phyloP scores from a whole-genome alignment of 2,113 vertebrate genomes.

The Myxocyprinus asiaticus region DNA sequence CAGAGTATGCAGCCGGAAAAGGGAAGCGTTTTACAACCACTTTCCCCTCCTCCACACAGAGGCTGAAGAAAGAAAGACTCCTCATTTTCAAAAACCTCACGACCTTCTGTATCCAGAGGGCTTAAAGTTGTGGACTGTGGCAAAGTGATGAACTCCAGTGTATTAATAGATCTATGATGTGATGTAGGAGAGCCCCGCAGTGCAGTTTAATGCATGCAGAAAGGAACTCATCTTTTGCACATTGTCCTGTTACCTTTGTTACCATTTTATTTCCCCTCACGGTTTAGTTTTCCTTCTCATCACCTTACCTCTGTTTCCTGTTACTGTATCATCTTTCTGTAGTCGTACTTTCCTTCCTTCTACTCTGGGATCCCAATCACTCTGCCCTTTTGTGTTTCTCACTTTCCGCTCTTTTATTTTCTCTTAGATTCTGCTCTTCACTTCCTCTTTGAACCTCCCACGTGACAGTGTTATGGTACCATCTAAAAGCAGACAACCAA shows the following conservation, averaged over 20 bases:
- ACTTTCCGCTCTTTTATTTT: background rate
- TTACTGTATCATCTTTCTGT: conserved; percentile 1
- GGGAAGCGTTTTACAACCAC: conserved; percentile 15
- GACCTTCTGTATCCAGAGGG: conserved; percentile 23
- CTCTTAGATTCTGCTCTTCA: background rate
- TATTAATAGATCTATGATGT: conserved; percentile 16
- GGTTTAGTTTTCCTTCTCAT: background rate
- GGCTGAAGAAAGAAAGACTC: background rate
- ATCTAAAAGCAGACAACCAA: conserved; percentile 54
- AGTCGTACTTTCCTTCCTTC: background rate
- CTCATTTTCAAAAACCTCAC: conserved; percentile 18
- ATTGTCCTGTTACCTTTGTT: conserved; percentile 16
- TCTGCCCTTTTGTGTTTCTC: background rate
- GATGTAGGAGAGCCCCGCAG: conserved; percentile 12
- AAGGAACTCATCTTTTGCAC: conserved; percentile 16
- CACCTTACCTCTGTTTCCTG: background rate
- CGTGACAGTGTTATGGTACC: conserved; percentile 30
- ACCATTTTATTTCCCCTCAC: conserved; percentile 3
- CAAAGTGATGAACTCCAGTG: background rate
- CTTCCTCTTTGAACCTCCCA: conserved; percentile 7
- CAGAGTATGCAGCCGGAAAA: conserved; percentile 27
- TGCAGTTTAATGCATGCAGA: conserved; percentile 35
- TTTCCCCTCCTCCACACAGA: conserved; percentile 1
- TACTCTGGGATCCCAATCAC: background rate
- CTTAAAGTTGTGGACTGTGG: conserved; percentile 26